Evolutionary conservation across 2,113 vertebrate species (phyloP).

Genomic region (Ophiodon elongatus): DNA sequence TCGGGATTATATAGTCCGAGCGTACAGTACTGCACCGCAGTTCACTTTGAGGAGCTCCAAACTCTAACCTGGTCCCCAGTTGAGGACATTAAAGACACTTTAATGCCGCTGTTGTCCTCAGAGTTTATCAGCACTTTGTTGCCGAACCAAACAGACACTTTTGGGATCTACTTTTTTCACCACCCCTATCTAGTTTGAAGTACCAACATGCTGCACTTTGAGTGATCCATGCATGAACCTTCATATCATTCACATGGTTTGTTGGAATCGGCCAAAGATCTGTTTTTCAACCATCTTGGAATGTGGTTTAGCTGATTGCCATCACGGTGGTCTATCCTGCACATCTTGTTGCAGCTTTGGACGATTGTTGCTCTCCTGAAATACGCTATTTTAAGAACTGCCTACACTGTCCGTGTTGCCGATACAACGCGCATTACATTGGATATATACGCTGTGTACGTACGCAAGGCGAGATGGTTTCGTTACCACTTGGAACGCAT

Average conservation of each 20-base stretch:
- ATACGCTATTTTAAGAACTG: not conserved
- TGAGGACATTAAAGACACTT: not conserved
- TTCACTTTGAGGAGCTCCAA: not conserved
- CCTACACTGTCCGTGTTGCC: not conserved
- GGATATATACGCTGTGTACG: not conserved
- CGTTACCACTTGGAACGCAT: not conserved
- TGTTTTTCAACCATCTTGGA: not conserved
- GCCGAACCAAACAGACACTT: conserved; percentile 12
- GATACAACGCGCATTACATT: not conserved
- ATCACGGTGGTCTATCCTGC: not conserved
- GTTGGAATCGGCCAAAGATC: not conserved
- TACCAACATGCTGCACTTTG: not conserved
- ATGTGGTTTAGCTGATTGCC: not conserved
- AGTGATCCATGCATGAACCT: not conserved
- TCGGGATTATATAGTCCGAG: conserved; percentile 1
- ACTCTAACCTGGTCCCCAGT: not conserved
- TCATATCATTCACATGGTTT: not conserved
- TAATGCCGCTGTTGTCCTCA: conserved; percentile 11
- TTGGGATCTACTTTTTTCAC: not conserved
- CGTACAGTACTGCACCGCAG: not conserved
- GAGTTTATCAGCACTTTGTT: not conserved
- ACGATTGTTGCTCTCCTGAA: not conserved
- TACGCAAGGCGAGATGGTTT: not conserved
- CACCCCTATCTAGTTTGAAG: not conserved
- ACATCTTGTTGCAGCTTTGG: not conserved